Percentiles rank a stretch among this genome's conserved stretches.
Conservation (phyloP, 2,888 invertebrate species). For the Adelognathus sp. region DNA sequence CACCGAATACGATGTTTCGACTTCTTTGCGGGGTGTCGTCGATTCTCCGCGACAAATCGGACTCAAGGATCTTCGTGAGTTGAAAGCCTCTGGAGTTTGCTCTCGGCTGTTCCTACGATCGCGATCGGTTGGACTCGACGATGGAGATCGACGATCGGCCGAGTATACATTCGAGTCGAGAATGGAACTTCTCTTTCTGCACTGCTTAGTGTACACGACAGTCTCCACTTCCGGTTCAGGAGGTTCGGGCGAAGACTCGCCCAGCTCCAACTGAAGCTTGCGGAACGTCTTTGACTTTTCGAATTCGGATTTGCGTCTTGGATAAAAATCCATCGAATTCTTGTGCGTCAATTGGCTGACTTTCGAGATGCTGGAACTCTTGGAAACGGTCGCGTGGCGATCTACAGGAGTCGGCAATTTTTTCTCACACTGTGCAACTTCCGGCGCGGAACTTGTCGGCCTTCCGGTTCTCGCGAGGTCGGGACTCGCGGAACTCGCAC, state of each 20-base stretch:
- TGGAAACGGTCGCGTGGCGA: not conserved
- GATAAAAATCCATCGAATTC: slow-evolving; percentile 52
- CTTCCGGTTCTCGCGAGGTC: slow-evolving; percentile 13
- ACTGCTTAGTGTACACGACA: not conserved
- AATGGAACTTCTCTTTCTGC: slow-evolving; percentile 30
- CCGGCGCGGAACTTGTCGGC: too few species aligned
- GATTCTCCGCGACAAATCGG: slow-evolving; percentile 13
- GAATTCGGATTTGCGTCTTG: slow-evolving; percentile 57
- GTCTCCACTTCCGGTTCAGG: slow-evolving; percentile 33
- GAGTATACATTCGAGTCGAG: slow-evolving; percentile 23
- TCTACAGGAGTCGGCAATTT: slow-evolving; percentile 11
- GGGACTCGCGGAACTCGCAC: slow-evolving; percentile 42
- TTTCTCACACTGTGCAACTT: not conserved
- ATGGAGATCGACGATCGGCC: slow-evolving; percentile 16
- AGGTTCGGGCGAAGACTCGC: slow-evolving; percentile 54
- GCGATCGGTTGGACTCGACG: slow-evolving; percentile 31
- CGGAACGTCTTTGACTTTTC: slow-evolving; percentile 59
- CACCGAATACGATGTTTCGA: not conserved
- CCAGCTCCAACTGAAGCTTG: slow-evolving; percentile 53
- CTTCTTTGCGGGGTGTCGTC: not conserved
- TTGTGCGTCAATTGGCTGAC: slow-evolving; percentile 53
- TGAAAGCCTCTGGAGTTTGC: slow-evolving; percentile 1
- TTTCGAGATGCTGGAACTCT: slow-evolving; percentile 40
- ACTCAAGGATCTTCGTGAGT: not conserved
- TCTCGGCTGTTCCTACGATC: slow-evolving; percentile 3